These are phyloP conservation scores for Polyploca ridens DNA, from an alignment of 2,888 invertebrate species.

Conservation along the genomic window DNA sequence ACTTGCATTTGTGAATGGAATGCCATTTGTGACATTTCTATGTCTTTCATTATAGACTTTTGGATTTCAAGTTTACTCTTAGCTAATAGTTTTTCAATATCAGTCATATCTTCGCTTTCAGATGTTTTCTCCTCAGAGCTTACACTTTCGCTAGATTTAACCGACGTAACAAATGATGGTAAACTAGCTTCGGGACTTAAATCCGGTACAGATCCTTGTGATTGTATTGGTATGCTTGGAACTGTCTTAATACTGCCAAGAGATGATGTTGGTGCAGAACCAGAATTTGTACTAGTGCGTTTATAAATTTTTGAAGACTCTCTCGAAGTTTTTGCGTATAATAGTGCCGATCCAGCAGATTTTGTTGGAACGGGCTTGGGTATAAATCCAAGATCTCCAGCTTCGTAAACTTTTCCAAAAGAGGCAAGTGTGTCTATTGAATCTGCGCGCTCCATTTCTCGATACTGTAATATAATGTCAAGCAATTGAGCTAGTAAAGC, in stretches of 20 bases:
- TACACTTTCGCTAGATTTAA: constrained; percentile 50
- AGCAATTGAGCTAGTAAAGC: constrained; percentile 83
- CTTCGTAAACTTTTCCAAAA: constrained; percentile 82
- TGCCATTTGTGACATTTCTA: constrained; percentile 58
- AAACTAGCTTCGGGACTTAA: constrained; percentile 60
- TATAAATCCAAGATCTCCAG: constrained; percentile 88
- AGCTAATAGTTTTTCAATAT: constrained; percentile 59
- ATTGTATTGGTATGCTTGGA: constrained; percentile 64
- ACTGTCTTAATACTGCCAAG: constrained; percentile 65
- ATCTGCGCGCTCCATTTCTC: constrained; percentile 66
- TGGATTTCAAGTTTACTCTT: constrained; percentile 68
- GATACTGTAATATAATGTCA: constrained; percentile 75
- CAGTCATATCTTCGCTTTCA: constrained; percentile 41
- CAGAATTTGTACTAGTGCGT: constrained; percentile 28
- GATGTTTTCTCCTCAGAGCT: constrained; percentile 40
- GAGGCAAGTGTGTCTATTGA: constrained; percentile 78
- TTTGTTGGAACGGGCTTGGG: constrained; percentile 73
- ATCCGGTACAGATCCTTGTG: constrained; percentile 43
- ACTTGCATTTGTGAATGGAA: constrained; percentile 46
- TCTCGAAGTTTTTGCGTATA: constrained; percentile 35
- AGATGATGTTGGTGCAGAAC: constrained; percentile 48
- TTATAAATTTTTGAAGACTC: constrained; percentile 42
- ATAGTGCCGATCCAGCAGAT: constrained; percentile 34
- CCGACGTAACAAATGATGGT: constrained; percentile 66
- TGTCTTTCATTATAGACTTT: constrained; percentile 71